A percentile compares a stretch with the other conserved stretches of the same genome.
Conservation (phyloP, 1,140 invertebrate species). For the Drosophila orena region DNA sequence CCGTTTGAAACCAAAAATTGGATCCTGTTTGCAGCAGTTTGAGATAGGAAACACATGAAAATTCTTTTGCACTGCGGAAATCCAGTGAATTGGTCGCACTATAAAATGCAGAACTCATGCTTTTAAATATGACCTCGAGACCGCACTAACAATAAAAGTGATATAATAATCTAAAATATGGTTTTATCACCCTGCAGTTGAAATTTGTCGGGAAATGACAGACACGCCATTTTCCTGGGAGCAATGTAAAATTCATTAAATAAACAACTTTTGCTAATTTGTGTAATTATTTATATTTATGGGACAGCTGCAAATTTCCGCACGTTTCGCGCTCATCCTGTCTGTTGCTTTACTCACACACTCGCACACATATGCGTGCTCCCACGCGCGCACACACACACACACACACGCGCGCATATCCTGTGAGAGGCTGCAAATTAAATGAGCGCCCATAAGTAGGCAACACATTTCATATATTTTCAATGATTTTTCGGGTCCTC, state of each 20-base stretch:
- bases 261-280: conserved; percentile 77
- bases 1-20: conserved; percentile 14
- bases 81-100: neutral
- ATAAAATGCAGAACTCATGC: neutral
- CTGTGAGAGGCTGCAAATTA: conserved; percentile 37
- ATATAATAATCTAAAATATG: conserved; percentile 12
- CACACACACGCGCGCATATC: conserved; percentile 10
- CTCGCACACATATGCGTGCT: neutral
- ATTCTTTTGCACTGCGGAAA: neutral
- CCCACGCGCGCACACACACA: neutral
- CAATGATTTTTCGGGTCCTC: conserved; percentile 28
- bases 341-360: conserved; percentile 27
- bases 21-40: neutral
- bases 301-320: conserved; percentile 65
- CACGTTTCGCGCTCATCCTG: conserved; percentile 45
- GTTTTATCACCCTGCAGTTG: conserved; percentile 13
- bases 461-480: conserved; percentile 51
- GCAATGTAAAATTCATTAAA: conserved; percentile 72
- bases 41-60: neutral
- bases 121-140: neutral
- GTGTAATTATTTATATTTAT: conserved; percentile 76
- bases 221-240: conserved; percentile 51
- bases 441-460: conserved; percentile 59
- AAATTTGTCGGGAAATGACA: conserved; percentile 25
- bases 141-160: neutral